Evolutionary conservation across 2,797 vertebrate genomes (phyloP), one percentile per base, ranked within the genome.

Genomic region (Argya squamiceps): DNA sequence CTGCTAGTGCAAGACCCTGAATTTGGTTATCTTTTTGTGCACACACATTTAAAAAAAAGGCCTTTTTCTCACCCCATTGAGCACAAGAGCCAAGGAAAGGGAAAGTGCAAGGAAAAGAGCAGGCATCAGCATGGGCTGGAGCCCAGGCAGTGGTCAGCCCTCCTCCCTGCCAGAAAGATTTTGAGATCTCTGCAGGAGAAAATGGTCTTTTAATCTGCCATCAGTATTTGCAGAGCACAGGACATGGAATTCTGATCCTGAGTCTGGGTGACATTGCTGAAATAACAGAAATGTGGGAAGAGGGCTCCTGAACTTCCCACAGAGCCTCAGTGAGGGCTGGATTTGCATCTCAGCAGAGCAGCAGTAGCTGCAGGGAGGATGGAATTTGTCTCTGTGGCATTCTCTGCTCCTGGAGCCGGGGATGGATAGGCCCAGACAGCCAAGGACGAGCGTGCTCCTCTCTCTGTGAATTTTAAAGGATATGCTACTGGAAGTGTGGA

Each of bases 401-500:
- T n/a, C 69, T 39, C 85, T 87, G 43, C 93, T 84, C 81, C 68
- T 24, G 16, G 80, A 71, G 70, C 39, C 0, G 36, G 92, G 93
- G 79, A 78, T 84, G 80, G 80, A 87, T 41, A 37, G 77, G 77
- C 79, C 77, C 1, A 1, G 32, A 6, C 60, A 71, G 93, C 84
- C 94, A 36, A 89, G 29, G 82, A 32, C 41, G 47, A 18, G 27
- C 23, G 9, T 15, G 75, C 88, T 94, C 83, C 53, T 30, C 95
- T 90, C 55, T 19, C 15, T 26, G n/a, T 84, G 83, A 52, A 79
- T 94, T 94, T 56, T 50, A 82, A 92, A 85, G 78, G 88, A 44
- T 63, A 13, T 41, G 92, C 92, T 97, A 90, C 96, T 95, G 85
- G 74, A 91, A 80, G 77, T 90, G 95, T 92, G 94, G 74, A 64